Evolutionary conservation across 1,140 invertebrate genomes (phyloP).

Genomic region (Heliconius himera): DNA sequence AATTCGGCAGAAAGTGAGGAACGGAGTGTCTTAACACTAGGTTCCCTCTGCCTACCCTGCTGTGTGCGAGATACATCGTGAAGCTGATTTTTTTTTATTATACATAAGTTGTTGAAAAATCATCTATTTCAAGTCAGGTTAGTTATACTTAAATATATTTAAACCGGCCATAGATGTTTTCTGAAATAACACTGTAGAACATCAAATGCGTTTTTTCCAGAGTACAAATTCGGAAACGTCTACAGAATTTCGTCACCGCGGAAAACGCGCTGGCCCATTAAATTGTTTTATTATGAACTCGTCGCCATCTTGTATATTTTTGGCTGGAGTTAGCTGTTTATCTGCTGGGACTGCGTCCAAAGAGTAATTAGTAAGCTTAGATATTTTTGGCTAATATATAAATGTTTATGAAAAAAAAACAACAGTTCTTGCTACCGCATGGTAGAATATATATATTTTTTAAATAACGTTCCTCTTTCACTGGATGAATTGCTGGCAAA

Average conservation of each 20-base stretch:
- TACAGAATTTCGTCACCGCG: conserved; percentile 75
- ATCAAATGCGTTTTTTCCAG: not conserved
- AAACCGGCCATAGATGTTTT: not conserved
- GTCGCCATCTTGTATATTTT: conserved; percentile 81
- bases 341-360: conserved; percentile 79
- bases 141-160: not conserved
- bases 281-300: conserved; percentile 81
- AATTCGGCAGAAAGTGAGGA: too few relatives aligned
- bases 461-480: conserved; percentile 6
- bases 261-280: conserved; percentile 81
- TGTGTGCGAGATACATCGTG: too few relatives aligned
- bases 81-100: too few relatives aligned
- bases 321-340: conserved; percentile 79
- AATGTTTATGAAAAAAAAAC: conserved; percentile 46
- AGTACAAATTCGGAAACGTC: conserved; percentile 2
- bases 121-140: not conserved
- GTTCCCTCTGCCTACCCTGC: too few relatives aligned
- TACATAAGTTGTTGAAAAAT: too few relatives aligned
- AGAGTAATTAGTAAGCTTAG: conserved; percentile 74
- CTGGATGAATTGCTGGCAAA: conserved; percentile 32
- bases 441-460: conserved; percentile 28
- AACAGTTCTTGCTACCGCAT: conserved; percentile 24
- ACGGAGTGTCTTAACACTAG: too few relatives aligned
- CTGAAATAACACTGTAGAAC: not conserved
- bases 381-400: conserved; percentile 62